Evolutionary conservation across 2,113 vertebrate genomes (phyloP).

Genomic region (Cathartes aura): DNA sequence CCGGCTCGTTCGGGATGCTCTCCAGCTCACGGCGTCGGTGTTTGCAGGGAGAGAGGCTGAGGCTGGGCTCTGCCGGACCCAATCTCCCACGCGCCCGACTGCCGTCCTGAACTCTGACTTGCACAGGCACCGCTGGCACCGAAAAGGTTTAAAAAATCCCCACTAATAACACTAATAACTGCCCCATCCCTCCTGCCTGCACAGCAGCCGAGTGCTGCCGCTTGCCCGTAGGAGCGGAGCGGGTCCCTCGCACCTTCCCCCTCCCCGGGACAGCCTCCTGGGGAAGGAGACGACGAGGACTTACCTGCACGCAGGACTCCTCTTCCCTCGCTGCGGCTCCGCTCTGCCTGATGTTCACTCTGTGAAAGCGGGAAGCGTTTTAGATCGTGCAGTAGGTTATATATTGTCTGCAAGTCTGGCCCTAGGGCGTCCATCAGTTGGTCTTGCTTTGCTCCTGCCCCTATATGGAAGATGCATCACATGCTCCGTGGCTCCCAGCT

Average conservation of each 20-base stretch:
- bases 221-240: background rate
- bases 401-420: constrained; percentile 78
- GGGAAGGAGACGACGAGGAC: background rate
- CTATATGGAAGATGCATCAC: constrained; percentile 74
- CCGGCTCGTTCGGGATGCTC: background rate
- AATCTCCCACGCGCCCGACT: background rate
- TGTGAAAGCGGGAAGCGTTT: constrained; percentile 65
- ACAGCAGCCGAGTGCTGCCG: background rate
- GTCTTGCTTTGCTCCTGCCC: constrained; percentile 74
- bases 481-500: constrained; percentile 69
- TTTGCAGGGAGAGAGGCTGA: background rate
- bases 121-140: background rate
- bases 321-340: background rate
- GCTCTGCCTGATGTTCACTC: constrained; percentile 57
- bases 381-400: constrained; percentile 70
- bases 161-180: too few species aligned
- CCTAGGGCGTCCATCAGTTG: constrained; percentile 75
- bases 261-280: background rate
- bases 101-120: background rate
- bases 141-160: background rate
- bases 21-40: accelerated
- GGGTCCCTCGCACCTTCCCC: background rate
- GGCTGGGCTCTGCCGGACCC: background rate
- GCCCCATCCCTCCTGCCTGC: background rate
- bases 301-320: constrained; percentile 47